Conservation (phyloP, 2,888 invertebrate genomes). For the Lacanobia oleracea region DNA sequence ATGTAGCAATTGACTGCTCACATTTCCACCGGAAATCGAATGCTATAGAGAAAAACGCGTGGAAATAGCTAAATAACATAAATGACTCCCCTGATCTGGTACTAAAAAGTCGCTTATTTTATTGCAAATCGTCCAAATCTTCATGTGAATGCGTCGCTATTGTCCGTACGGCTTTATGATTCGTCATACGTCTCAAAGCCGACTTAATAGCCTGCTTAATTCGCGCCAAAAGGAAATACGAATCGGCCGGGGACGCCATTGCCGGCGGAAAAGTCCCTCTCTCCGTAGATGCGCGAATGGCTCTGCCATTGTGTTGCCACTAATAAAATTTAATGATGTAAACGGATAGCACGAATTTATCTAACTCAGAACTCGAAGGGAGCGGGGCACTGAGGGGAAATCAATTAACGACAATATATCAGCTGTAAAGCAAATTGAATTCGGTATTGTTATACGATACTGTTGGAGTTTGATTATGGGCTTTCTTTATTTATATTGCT, state of each 20-base stretch:
- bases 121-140: constrained; percentile 76
- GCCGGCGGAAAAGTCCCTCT: constrained; percentile 85
- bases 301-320: constrained; percentile 85
- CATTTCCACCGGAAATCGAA: constrained; percentile 66
- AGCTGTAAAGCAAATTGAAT: constrained; percentile 81
- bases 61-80: constrained; percentile 64
- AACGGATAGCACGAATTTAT: constrained; percentile 90
- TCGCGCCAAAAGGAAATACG: constrained; percentile 88
- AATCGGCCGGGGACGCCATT: constrained; percentile 83
- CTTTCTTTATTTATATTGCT: constrained; percentile 36
- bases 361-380: constrained; percentile 82
- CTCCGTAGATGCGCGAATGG: constrained; percentile 78
- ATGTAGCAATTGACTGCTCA: constrained; percentile 10
- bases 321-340: constrained; percentile 91
- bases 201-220: constrained; percentile 89
- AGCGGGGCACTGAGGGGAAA: constrained; percentile 83
- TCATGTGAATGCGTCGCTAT: constrained; percentile 79
- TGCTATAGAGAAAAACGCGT: constrained; percentile 59
- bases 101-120: constrained; percentile 73
- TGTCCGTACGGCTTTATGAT: constrained; percentile 83
- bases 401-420: constrained; percentile 86
- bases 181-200: constrained; percentile 88
- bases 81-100: constrained; percentile 54
- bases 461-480: constrained; percentile 70
- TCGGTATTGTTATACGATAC: constrained; percentile 78